Base-by-base conservation (phyloP, 1,140 invertebrate genomes). In the Phocides pigmalion region DNA sequence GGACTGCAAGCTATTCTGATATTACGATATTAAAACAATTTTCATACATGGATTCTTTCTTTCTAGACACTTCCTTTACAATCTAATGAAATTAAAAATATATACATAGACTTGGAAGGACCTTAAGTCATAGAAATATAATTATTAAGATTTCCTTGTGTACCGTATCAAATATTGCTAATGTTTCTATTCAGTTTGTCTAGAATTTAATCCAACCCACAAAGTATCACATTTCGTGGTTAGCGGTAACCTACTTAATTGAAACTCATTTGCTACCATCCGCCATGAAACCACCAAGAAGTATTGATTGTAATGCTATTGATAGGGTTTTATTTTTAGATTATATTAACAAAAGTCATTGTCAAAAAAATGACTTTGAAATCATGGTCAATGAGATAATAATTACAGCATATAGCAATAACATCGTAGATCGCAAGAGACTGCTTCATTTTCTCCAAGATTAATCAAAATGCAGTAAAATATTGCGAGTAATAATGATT, bases 401-500 rank as follows among this genome's bases (percentile, higher is more conserved):
- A 16, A 19, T 35, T 47, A 17, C 6, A 28, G 11, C 35, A 19
- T 46, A 12, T 16, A 41, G 15, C 35, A 22, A 53, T 25, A 41
- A 41, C 2, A n/a, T 22, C 12, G 17, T 32, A 41, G 16, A 42
- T 41, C 14, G 37, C n/a, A 19, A 9, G 11, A 19, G 4, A 42
- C 17, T 35, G 32, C 14, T 6, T 58, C 22, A 15, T 51, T 19
- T 19, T 17, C 14, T 19, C 14, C 14, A 32, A 28, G 12, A 32
- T 51, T 51, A 42, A 25, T 19, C 1, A 42, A 37, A 22, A 46
- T 58, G 47, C 42, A 37, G 16, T 69, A 39, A 41, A 28, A 12
- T 62, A 42, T 49, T 42, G 14, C 49, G 41, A 37, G 14, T 22
- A 37, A 66, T 44, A 59, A 79, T 79, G 76, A 62, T 79, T 67